phyloP scores from a whole-genome alignment of 2,113 vertebrate genomes.

The Leucopsar rothschildi region DNA sequence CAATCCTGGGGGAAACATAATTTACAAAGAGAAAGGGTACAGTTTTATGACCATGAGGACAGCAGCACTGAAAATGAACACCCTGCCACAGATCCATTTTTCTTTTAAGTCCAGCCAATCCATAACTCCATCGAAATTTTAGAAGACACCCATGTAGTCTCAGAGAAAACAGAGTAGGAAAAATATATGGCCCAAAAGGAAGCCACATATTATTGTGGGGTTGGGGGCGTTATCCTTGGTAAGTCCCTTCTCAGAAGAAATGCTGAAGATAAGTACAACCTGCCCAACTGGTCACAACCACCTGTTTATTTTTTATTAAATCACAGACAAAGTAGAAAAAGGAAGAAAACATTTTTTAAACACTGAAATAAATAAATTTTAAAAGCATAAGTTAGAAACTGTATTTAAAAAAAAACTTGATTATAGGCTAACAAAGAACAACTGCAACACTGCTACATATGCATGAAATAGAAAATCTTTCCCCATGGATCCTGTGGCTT shows the following conservation, averaged over 20 bases:
- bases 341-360: background rate
- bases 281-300: background rate
- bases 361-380: background rate
- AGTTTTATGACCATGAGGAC: slow-evolving; percentile 41
- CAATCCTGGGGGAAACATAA: slow-evolving; percentile 28
- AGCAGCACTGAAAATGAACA: slow-evolving; percentile 56
- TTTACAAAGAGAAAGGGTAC: slow-evolving; percentile 55
- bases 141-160: slow-evolving; percentile 13
- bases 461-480: background rate
- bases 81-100: slow-evolving; percentile 40
- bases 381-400: background rate
- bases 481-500: background rate
- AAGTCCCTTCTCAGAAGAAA: background rate
- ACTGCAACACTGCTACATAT: background rate
- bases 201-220: background rate
- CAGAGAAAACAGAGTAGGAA: background rate
- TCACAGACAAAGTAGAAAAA: background rate
- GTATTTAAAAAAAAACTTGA: background rate
- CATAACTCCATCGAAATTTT: slow-evolving; percentile 7
- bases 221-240: fast-evolving
- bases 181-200: background rate
- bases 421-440: background rate
- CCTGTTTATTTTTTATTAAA: background rate
- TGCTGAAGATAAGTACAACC: background rate
- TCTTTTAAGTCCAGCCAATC: slow-evolving; percentile 58